A percentile compares a stretch with the other conserved stretches of the same genome.
Evolutionary conservation across 2,888 invertebrate species (phyloP).

Genomic region (Coelinius sp.): DNA sequence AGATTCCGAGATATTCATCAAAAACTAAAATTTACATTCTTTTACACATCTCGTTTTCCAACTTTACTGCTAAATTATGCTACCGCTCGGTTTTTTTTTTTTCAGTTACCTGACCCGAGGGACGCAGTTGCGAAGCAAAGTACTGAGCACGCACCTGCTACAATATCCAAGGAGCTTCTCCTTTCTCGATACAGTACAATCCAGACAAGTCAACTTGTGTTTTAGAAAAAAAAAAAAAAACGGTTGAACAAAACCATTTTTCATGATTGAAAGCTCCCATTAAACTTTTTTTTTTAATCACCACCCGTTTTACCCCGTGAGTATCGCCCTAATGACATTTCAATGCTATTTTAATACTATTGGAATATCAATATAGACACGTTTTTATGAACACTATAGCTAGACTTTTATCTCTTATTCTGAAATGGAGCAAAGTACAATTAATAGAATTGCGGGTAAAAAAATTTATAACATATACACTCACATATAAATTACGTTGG

Average conservation of each 20-base stretch:
- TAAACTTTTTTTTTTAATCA: no score
- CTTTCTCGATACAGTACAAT: not conserved
- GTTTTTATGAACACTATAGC: no score
- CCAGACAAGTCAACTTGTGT: not conserved
- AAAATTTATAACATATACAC: not conserved
- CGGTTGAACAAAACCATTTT: not conserved
- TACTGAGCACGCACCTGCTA: conserved; percentile 9
- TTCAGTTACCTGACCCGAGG: not conserved
- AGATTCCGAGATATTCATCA: no score
- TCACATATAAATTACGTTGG: not conserved
- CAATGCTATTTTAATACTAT: no score
- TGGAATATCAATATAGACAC: no score
- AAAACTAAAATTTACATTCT: not conserved
- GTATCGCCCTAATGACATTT: no score
- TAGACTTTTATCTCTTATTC: no score
- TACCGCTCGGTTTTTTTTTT: not conserved
- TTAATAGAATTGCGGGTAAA: not conserved
- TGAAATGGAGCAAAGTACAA: not conserved
- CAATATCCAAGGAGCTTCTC: not conserved
- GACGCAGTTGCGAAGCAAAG: not conserved
- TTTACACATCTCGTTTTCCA: no score
- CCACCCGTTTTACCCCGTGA: no score
- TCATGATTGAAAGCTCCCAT: not conserved
- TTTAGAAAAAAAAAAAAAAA: not conserved
- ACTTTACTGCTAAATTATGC: not conserved